Evolutionary conservation across 2,113 vertebrate genomes (phyloP).

Genomic region (Boleophthalmus pectinirostris): DNA sequence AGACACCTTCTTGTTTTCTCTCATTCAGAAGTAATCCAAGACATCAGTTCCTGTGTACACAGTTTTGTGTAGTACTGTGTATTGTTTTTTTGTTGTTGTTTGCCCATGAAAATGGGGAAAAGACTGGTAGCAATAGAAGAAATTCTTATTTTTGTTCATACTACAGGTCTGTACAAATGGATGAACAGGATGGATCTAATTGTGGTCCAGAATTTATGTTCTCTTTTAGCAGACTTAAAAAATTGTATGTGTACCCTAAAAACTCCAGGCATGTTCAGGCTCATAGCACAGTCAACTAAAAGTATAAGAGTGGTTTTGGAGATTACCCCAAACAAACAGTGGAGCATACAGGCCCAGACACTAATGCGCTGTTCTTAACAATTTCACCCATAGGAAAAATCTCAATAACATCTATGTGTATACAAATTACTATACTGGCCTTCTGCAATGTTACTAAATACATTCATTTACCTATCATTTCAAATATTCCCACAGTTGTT

Average conservation of each 20-base stretch:
- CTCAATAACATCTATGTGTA: too few relatives aligned
- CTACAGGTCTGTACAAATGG: not conserved
- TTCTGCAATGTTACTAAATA: too few relatives aligned
- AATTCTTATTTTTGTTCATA: too few relatives aligned
- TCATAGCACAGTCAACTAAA: not conserved
- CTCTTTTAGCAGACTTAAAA: too few relatives aligned
- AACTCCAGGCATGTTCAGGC: not conserved
- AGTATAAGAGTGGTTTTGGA: not conserved
- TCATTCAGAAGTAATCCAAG: constrained; percentile 32
- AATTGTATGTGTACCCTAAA: not conserved
- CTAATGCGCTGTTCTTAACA: too few relatives aligned
- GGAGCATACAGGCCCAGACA: too few relatives aligned
- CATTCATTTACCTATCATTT: too few relatives aligned
- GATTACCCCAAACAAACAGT: too few relatives aligned
- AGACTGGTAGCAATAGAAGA: not conserved
- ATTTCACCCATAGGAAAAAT: too few relatives aligned
- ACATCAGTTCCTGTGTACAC: constrained; percentile 6
- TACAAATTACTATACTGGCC: too few relatives aligned
- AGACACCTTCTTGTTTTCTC: constrained; percentile 53
- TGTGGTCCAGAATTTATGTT: too few relatives aligned
- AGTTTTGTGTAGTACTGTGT: not conserved
- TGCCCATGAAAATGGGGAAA: not conserved
- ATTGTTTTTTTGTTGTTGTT: constrained; percentile 8
- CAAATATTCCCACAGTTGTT: not conserved
- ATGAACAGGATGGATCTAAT: too few relatives aligned